Conservation (phyloP, 2,888 invertebrate genomes). For the Yponomeuta plumbellus region DNA sequence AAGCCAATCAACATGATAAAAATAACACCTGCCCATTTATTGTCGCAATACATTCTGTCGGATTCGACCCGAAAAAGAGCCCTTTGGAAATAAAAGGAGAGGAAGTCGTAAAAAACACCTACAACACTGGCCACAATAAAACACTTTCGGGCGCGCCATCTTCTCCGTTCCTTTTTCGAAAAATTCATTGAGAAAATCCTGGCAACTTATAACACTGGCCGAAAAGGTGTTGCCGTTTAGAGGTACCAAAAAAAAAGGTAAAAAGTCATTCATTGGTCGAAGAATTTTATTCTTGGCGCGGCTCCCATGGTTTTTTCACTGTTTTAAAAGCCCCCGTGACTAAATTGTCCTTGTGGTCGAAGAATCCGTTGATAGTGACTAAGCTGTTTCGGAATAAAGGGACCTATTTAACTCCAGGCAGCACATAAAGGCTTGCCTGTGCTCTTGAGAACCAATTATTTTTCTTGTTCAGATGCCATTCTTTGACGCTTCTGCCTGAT, state of each 20-base stretch:
- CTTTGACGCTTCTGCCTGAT: neutral
- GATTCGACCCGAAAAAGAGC: conserved; percentile 33
- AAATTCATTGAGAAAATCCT: conserved; percentile 16
- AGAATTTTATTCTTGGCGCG: conserved; percentile 47
- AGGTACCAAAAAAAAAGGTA: conserved; percentile 34
- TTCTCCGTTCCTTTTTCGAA: conserved; percentile 8
- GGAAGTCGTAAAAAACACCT: conserved; percentile 62
- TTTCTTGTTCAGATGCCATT: conserved; percentile 1
- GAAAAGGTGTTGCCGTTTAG: conserved; percentile 25
- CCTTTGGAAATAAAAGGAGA: conserved; percentile 41
- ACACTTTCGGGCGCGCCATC: conserved; percentile 13
- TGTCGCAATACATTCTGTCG: conserved; percentile 47
- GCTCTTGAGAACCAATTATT: conserved; percentile 3
- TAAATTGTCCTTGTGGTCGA: conserved; percentile 54
- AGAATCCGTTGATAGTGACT: conserved; percentile 40
- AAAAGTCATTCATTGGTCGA: conserved; percentile 35
- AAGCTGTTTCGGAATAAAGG: conserved; percentile 29
- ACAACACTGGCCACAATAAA: conserved; percentile 33
- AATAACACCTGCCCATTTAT: conserved; percentile 66
- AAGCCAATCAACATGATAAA: conserved; percentile 59
- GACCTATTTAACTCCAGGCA: neutral
- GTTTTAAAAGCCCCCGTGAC: conserved; percentile 42
- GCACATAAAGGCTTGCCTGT: neutral
- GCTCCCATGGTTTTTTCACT: conserved; percentile 58
- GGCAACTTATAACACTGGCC: conserved; percentile 30